Base-by-base conservation (phyloP, 1,140 invertebrate genomes). In the Notospermus geniculatus region DNA sequence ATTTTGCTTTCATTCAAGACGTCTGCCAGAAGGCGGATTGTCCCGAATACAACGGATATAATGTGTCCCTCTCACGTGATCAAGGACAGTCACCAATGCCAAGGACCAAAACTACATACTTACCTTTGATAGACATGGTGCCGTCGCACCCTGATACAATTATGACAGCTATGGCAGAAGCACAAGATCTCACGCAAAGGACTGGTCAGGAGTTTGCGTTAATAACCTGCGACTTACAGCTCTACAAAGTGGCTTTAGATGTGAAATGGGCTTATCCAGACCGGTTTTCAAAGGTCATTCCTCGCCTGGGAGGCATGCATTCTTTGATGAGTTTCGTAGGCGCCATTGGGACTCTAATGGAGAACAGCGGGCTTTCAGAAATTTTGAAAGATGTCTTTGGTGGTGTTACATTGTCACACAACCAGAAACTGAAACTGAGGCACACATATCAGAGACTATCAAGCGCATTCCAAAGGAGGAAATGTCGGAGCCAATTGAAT, bases 261-360 rank as follows among this genome's bases (percentile, higher is more conserved):
- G 25, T 50, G 19, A 50, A 19, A 9, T 50, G 46, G 46, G 46
- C 9, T 5, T 23, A 50, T 50, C n/a, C 46, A 5, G n/a, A 19
- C 5, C 4, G 9, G n/a, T 69, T 69, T 36, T 7, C 43, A n/a
- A 58, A 66, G 25, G 46, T 68, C 53, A 27, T 61, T 29, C 55
- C 54, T n/a, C n/a, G 64, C 23, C 52, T 66, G 17, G 69, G 66
- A 25, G 67, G 69, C 1, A 71, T 69, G 66, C 69, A 71, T 52
- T 57, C 61, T 43, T 52, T 69, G 5, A 66, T 71, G 69, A 69
- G 62, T 62, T 69, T 57, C 50, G 41, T 62, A 53, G 68, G 65
- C 11, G 46, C 22, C 30, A 43, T 71, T 27, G 67, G 70, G 19
- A 39, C 46, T 15, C 57, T 71, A 7, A 67, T 69, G 65, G 57